phyloP scores from a whole-genome alignment of 2,113 vertebrate species.

The Ceuthmochares aereus region DNA sequence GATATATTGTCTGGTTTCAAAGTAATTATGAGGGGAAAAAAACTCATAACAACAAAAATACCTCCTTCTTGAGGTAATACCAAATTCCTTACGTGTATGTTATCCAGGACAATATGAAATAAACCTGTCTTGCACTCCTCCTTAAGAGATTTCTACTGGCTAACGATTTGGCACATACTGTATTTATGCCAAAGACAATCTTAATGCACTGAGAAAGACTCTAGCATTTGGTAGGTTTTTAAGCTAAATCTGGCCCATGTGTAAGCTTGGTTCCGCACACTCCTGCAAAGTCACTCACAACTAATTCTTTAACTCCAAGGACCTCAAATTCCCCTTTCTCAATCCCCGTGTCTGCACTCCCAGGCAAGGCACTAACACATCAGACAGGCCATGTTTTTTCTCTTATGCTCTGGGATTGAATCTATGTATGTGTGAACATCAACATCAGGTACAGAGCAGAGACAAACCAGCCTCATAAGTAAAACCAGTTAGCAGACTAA shows the following conservation, averaged over 20 bases:
- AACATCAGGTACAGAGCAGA: background rate
- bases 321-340: background rate
- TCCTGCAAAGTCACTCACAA: background rate
- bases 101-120: background rate
- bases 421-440: background rate
- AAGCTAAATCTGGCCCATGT: background rate
- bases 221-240: background rate
- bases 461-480: background rate
- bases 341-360: background rate
- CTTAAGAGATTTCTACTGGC: background rate
- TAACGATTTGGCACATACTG: background rate
- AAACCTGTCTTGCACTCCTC: background rate
- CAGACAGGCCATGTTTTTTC: background rate
- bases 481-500: background rate
- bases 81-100: background rate
- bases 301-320: background rate
- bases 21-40: background rate
- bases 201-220: background rate
- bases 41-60: background rate
- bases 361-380: background rate
- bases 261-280: background rate
- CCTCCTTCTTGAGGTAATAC: background rate
- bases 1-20: background rate
- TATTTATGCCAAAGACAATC: background rate
- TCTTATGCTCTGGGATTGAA: background rate